Percentiles rank a stretch among this genome's conserved stretches.
phyloP scores from a whole-genome alignment of 2,888 invertebrate species.

The Phania funesta region DNA sequence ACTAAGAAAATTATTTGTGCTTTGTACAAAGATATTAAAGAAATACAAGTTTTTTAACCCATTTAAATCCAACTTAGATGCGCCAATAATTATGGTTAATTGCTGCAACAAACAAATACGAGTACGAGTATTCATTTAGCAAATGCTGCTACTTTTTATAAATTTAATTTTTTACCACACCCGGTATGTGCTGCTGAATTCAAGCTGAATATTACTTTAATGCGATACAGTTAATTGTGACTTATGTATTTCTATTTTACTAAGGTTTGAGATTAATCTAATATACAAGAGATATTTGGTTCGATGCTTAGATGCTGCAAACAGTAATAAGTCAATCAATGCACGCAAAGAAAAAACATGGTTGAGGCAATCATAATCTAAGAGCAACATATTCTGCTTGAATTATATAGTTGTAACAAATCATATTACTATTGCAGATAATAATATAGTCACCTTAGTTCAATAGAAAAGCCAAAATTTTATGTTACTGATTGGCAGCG shows the following conservation, averaged over 20 bases:
- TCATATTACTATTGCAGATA: too few species aligned
- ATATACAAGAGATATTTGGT: too few species aligned
- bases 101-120: not conserved
- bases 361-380: too few species aligned
- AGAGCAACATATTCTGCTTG: too few species aligned
- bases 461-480: too few species aligned
- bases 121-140: conserved; percentile 33
- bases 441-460: too few species aligned
- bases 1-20: conserved; percentile 5
- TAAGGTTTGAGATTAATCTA: not conserved
- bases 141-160: conserved; percentile 1
- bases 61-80: conserved; percentile 50
- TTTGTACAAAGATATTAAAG: conserved; percentile 16
- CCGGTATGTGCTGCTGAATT: not conserved
- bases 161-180: not conserved
- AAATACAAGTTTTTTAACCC: conserved; percentile 46
- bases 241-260: not conserved
- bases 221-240: not conserved
- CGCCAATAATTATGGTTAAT: conserved; percentile 40
- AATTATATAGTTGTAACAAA: too few species aligned
- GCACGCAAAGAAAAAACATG: too few species aligned
- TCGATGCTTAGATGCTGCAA: too few species aligned
- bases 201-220: not conserved
- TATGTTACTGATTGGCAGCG: too few species aligned
- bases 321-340: too few species aligned